Base-by-base conservation (phyloP, 2,797 vertebrate species). In the Siniperca undulata region DNA sequence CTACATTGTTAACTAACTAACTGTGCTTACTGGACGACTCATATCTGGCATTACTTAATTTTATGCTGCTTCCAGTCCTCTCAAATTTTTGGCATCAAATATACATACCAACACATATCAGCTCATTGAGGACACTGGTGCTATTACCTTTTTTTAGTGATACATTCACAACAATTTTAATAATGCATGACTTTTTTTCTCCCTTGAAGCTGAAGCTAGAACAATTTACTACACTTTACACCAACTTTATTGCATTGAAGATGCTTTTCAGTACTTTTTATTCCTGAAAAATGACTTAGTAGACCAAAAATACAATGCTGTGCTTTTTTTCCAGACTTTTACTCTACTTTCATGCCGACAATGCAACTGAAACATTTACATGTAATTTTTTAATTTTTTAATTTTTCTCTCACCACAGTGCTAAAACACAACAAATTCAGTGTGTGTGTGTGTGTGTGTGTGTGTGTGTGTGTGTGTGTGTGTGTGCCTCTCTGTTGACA, bases 371-470 rank as follows among this genome's bases (percentile, higher is more conserved):
- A 61, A 42, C 11, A 55, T 36, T 24, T 2, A 64, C 69, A 66
- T 59, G 19, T 22, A 0, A 3, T 20, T 12, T 17, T 30, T 30
- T 3, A 0, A 30, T 30, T 30, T 30, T 30, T 30, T 30, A 3
- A 30, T 30, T 30, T 8, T 64, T 50, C 73, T 71, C 10, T 74
- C 53, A 67, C 30, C 42, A 14, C 9, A n/a, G 64, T 78, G 9
- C 82, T 84, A 71, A 74, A 79, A 73, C 61, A n/a, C 13, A 42
- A 46, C 40, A n/a, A 22, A 59, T 48, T 19, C 19, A 6, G 22
- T 30, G 30, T 30, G 30, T 30, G 30, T 30, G 30, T 65, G 30
- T 30, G 30, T 65, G 27, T 27, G 27, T 27, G 27, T 27, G 27
- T 27, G 27, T 27, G 27, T 27, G 27, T 27, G 27, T 27, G 30